A percentile compares a stretch with the other conserved stretches of the same genome.
phyloP scores from a whole-genome alignment of 2,113 vertebrate genomes.

The Mesitornis unicolor region DNA sequence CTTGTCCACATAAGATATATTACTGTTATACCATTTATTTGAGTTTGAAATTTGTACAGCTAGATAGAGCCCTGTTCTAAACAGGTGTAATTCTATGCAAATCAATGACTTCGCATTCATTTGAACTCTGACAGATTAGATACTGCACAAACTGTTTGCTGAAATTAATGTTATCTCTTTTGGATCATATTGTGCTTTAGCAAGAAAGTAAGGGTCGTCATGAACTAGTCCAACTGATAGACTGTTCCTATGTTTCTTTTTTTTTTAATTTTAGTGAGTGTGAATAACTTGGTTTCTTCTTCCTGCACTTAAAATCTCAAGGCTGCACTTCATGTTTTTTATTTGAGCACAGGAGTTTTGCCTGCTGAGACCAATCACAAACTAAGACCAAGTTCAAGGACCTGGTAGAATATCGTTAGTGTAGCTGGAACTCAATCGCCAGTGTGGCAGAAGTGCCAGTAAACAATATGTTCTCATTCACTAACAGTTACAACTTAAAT shows the following conservation, averaged over 20 bases:
- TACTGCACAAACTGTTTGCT: not conserved
- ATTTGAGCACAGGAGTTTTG: not conserved
- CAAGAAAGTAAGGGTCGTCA: not conserved
- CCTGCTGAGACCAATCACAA: not conserved
- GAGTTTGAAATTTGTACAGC: not conserved
- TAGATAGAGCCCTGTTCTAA: not conserved
- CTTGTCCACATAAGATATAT: not conserved
- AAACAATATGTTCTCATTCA: not conserved
- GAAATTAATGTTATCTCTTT: not conserved
- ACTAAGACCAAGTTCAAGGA: not conserved
- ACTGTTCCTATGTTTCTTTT: not conserved
- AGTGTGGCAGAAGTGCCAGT: not conserved
- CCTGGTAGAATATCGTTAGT: not conserved
- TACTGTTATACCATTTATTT: not conserved
- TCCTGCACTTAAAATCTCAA: not conserved
- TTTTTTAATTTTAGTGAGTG: not conserved
- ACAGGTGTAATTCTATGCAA: not conserved
- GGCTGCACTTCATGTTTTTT: not conserved
- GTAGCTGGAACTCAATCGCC: not conserved
- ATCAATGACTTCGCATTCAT: not conserved
- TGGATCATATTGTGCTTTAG: not conserved
- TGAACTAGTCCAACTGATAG: not conserved
- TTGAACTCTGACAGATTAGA: not conserved
- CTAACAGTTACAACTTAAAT: not conserved
- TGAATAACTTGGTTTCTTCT: not conserved